Conservation (phyloP, 2,888 invertebrate genomes). For the Malthinus seriepunctatus region DNA sequence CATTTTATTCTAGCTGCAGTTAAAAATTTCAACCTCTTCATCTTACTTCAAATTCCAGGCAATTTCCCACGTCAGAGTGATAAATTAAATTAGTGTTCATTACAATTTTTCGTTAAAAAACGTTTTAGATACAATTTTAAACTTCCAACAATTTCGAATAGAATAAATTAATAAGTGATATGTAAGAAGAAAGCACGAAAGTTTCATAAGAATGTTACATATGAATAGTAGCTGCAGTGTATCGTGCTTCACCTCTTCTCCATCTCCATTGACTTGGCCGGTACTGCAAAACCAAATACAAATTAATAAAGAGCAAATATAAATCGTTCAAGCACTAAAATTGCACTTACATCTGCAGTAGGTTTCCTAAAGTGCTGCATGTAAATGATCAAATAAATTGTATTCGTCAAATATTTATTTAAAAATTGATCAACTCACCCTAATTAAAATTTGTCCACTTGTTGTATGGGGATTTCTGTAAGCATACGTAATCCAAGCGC, state of each 20-base stretch:
- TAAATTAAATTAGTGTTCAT: no score
- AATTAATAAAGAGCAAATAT: not conserved
- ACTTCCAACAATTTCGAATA: no score
- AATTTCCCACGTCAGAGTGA: no score
- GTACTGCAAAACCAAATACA: slow-evolving; percentile 66
- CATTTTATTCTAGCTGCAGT: no score
- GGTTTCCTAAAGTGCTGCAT: slow-evolving; percentile 18
- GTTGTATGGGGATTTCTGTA: slow-evolving; percentile 95
- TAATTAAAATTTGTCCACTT: slow-evolving; percentile 94
- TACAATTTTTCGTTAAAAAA: no score
- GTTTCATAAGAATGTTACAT: slow-evolving; percentile 65
- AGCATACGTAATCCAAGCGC: slow-evolving; percentile 88
- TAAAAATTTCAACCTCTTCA: no score
- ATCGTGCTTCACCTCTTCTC: slow-evolving; percentile 88
- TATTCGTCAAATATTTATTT: no score
- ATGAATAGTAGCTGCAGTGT: slow-evolving; percentile 93
- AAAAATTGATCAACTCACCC: slow-evolving; percentile 68
- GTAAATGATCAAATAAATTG: slow-evolving; percentile 1
- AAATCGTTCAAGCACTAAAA: not conserved
- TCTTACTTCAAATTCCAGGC: no score
- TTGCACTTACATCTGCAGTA: slow-evolving; percentile 8
- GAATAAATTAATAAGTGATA: slow-evolving; percentile 1
- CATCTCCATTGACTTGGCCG: slow-evolving; percentile 94
- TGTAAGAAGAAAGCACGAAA: not conserved
- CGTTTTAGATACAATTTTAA: no score